Evolutionary conservation across 2,113 vertebrate species (phyloP), one percentile per base, ranked within the genome.

Genomic region (Cephalopholis sonnerati): DNA sequence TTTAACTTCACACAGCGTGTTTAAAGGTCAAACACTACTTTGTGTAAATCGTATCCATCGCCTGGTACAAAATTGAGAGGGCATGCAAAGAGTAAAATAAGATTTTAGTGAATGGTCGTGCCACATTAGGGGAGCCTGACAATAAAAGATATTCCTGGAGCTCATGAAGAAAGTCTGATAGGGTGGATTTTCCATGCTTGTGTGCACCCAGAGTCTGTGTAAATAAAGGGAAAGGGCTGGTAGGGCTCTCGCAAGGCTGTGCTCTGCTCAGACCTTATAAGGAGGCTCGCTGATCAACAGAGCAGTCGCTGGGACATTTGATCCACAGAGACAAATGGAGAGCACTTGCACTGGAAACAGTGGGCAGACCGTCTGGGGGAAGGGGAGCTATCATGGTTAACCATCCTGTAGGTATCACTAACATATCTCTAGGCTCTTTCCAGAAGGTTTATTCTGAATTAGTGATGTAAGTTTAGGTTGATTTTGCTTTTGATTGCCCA

Each of bases 301-400:
- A 89, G 90, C 90, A 82, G 87, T 77, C 76, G 63, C 81, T 64
- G 70, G 82, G 92, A 95, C 90, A 93, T 92, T 88, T 94, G 92
- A 95, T 93, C 91, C 86, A 86, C 59, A 20, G 84, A 92, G 90
- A 93, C 93, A 95, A 94, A 96, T 92, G 89, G 89, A 90, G 92
- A 90, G 92, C 90, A 91, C 90, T 92, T 86, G 88, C 86, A 86
- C 77, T 94, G 77, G 86, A 89, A 91, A 93, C 88, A 88, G 84
- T 85, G 86, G 84, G 84, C 77, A 90, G 66, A 39, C 51, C 15
- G 58, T 24, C 36, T 50, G 74, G 86, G 85, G 82, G 82, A 81
- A 74, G 88, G 66, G 83, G 69, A 74, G 68, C 59, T 57, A 78
- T 79, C 81, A 74, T 81, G 74, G 72, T 82, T 85, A 86, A 84